Evolutionary conservation across 2,888 invertebrate genomes (phyloP).

Genomic region (Cenopis cana): DNA sequence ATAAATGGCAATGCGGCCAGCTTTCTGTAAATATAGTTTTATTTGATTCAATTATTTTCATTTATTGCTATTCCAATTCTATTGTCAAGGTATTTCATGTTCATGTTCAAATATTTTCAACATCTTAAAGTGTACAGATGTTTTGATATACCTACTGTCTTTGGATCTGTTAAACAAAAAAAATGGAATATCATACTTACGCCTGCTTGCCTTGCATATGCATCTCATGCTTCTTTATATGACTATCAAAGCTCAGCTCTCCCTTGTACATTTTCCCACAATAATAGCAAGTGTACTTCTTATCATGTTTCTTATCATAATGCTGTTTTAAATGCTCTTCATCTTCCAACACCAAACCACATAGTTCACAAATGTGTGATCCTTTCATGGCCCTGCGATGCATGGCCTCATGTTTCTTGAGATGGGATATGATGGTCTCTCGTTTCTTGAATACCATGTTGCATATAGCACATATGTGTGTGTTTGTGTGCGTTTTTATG

Average conservation of each 20-base stretch:
- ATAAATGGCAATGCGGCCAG: no score
- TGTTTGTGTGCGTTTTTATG: constrained; percentile 63
- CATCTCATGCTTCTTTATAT: constrained; percentile 74
- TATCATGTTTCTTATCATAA: constrained; percentile 63
- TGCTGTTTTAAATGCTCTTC: constrained; percentile 61
- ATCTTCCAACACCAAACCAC: constrained; percentile 62
- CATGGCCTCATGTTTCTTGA: constrained; percentile 64
- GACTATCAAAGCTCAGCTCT: constrained; percentile 66
- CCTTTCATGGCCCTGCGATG: constrained; percentile 13
- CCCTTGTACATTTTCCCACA: constrained; percentile 74
- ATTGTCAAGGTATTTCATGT: no score
- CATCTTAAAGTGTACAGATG: no score
- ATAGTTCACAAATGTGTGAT: constrained; percentile 69
- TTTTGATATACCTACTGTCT: no score
- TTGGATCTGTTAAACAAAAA: no score
- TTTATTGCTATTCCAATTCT: no score
- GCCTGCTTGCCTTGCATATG: constrained; percentile 49
- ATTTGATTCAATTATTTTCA: no score
- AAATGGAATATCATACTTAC: constrained; percentile 42
- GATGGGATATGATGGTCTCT: constrained; percentile 65
- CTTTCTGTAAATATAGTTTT: no score
- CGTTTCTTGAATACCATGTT: constrained; percentile 67
- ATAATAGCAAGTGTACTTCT: constrained; percentile 73
- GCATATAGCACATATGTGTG: constrained; percentile 68
- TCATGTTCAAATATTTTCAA: no score